A percentile compares a stretch with the other conserved stretches of the same genome.
Conservation (phyloP, 2,113 vertebrate species). For the Bubo blakistoni region DNA sequence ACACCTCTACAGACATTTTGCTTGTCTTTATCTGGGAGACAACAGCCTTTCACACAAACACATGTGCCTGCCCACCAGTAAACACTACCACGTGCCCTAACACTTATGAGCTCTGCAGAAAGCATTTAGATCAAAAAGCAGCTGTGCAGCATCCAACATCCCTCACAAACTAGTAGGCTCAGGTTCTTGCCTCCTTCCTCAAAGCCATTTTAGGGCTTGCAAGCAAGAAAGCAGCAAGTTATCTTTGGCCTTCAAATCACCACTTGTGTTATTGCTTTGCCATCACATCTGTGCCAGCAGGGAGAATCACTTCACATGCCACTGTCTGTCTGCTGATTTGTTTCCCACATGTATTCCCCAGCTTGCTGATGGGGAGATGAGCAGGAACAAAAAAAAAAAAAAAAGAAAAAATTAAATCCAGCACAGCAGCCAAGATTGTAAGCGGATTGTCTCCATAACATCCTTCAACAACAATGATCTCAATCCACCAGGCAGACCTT, state of each 20-base stretch:
- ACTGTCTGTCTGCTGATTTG: background rate
- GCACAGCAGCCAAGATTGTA: background rate
- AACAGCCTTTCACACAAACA: too few species aligned
- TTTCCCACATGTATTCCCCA: background rate
- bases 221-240: background rate
- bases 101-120: accelerated
- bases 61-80: too few species aligned
- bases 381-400: too few species aligned
- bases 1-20: background rate
- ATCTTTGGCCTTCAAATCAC: background rate
- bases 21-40: background rate
- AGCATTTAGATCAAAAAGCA: background rate
- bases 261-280: background rate
- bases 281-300: background rate
- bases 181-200: background rate
- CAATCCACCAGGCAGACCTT: background rate
- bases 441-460: background rate
- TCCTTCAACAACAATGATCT: background rate
- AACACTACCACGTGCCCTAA: background rate
- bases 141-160: background rate
- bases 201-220: background rate
- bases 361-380: background rate
- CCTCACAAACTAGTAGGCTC: background rate
- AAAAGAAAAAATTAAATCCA: background rate
- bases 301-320: background rate